Evolutionary conservation across 2,888 invertebrate genomes (phyloP).

Genomic region (Eristalinus sepulchralis): DNA sequence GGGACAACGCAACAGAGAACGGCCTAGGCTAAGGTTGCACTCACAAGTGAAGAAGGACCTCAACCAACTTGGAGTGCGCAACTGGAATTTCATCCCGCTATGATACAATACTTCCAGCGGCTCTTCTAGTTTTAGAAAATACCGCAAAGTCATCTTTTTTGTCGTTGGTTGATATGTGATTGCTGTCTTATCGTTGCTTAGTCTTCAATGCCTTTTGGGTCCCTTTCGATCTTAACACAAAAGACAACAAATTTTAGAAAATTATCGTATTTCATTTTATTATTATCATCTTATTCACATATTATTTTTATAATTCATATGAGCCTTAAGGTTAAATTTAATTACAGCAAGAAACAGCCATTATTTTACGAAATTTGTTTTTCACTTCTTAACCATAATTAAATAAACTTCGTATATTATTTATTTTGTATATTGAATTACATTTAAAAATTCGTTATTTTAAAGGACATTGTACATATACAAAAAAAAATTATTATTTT

Average conservation of each 20-base stretch:
- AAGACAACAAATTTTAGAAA: slow-evolving; percentile 6
- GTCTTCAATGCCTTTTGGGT: too few relatives aligned
- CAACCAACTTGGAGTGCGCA: too few relatives aligned
- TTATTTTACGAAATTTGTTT: slow-evolving; percentile 24
- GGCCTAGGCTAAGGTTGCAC: too few relatives aligned
- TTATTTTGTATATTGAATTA: neutral
- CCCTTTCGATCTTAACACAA: neutral
- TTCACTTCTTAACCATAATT: neutral
- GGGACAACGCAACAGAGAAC: too few relatives aligned
- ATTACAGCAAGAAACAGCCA: slow-evolving; percentile 43
- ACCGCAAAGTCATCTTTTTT: too few relatives aligned
- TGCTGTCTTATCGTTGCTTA: too few relatives aligned
- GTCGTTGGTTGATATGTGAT: too few relatives aligned
- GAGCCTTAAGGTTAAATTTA: neutral
- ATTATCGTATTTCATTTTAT: slow-evolving; percentile 1
- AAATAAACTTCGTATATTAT: neutral
- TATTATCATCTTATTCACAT: slow-evolving; percentile 3
- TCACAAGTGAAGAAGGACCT: too few relatives aligned
- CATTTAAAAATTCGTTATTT: slow-evolving; percentile 18
- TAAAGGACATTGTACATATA: neutral
- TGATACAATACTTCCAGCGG: too few relatives aligned
- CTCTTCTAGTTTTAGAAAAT: too few relatives aligned
- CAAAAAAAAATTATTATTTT: neutral
- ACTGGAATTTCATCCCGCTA: too few relatives aligned
- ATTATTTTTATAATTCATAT: neutral